Evolutionary conservation across 2,797 vertebrate genomes (phyloP), one percentile per base, ranked within the genome.

Genomic region (Decapterus maruadsi): DNA sequence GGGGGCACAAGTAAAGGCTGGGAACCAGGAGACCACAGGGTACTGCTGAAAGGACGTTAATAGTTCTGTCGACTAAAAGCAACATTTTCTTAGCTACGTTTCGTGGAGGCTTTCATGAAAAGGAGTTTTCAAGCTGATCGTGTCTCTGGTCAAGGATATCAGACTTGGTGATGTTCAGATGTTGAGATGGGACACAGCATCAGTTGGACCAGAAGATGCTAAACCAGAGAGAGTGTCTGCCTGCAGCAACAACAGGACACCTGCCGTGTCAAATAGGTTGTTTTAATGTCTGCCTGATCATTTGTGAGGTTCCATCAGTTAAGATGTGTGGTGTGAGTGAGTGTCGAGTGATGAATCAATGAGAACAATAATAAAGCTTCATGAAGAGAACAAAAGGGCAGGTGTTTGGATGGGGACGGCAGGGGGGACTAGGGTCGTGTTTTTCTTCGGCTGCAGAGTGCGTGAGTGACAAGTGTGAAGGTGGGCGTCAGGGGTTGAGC

Each of bases 361-460:
- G 68, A 83, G 74, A 75, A 76, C 48, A 46, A 78, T 8, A 1
- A 56, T 8, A 1, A 56, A 8, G 50, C 67, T 72, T 85, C 69
- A 61, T 62, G 72, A 70, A 54, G 69, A 77, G 65, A 85, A 91
- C 76, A 90, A 80, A 75, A 55, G 69, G 84, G 50, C 76, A 86
- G 87, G 86, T 87, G 87, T 78, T 79, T 43, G 53, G 69, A 80
- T n/a, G 17, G 40, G 48, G 58, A 81, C 42, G 42, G 57, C 2
- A 17, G 26, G 31, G 6, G 31, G 57, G 31, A 59, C 59, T 11
- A 22, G 42, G 55, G 65, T 48, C 56, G 19, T 45, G 4, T 75
- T 68, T 67, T 38, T 72, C 42, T 76, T 2, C 6, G 57, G 75
- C 68, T 72, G 57, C 7, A 59, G 69, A 78, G 64, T n/a, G 72